A percentile compares a stretch with the other conserved stretches of the same genome.
Evolutionary conservation across 2,888 invertebrate species (phyloP).

Genomic region (Tinea semifulvella): DNA sequence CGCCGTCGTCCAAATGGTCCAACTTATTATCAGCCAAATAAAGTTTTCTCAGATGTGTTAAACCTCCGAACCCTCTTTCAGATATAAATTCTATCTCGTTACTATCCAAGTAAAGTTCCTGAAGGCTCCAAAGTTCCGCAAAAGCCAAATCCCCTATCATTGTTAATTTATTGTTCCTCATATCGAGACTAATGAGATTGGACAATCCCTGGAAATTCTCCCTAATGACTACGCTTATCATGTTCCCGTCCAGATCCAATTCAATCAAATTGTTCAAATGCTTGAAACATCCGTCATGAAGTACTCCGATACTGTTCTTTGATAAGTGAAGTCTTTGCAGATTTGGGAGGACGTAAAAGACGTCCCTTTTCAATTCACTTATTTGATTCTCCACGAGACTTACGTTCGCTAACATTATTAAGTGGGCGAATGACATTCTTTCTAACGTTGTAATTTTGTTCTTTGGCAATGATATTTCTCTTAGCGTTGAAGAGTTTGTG

Average conservation of each 20-base stretch:
- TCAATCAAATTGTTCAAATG: conserved; percentile 78
- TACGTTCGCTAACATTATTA: conserved; percentile 74
- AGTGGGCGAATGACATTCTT: conserved; percentile 77
- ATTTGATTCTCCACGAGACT: conserved; percentile 81
- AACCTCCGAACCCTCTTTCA: conserved; percentile 78
- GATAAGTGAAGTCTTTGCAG: conserved; percentile 81
- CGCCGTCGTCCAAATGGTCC: conserved; percentile 72
- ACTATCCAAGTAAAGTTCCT: conserved; percentile 75
- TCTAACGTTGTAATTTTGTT: conserved; percentile 76
- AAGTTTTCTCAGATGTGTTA: conserved; percentile 76
- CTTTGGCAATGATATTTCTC: conserved; percentile 74
- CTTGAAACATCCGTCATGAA: conserved; percentile 87
- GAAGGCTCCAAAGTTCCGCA: conserved; percentile 78
- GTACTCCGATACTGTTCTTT: conserved; percentile 82
- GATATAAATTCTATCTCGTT: conserved; percentile 79
- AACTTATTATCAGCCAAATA: conserved; percentile 81
- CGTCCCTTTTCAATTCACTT: conserved; percentile 75
- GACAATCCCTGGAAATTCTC: conserved; percentile 82
- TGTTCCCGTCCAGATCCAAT: conserved; percentile 81
- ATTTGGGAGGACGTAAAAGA: conserved; percentile 78
- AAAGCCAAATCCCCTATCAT: conserved; percentile 86
- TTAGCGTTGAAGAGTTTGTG: conserved; percentile 74
- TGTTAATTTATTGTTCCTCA: conserved; percentile 78
- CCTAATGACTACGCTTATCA: conserved; percentile 76
- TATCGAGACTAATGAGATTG: conserved; percentile 75